These are phyloP conservation scores for Lithobates sylvaticus DNA, from an alignment of 2,797 vertebrate species.

Conservation along the genomic window DNA sequence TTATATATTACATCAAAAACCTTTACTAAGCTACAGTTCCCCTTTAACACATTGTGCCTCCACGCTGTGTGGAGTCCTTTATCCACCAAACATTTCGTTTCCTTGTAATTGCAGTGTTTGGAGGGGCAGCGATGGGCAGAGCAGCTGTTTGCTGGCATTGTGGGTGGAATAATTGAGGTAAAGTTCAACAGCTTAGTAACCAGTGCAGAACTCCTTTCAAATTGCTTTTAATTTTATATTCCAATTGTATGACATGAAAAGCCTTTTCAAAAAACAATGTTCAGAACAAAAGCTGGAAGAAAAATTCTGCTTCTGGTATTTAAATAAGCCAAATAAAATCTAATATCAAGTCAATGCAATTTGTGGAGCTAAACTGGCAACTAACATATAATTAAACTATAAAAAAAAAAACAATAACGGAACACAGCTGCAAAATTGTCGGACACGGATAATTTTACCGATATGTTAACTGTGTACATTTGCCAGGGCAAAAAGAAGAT, in stretches of 20 bases:
- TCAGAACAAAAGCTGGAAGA: constrained; percentile 35
- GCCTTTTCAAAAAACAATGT: constrained; percentile 19
- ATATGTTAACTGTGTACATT: background rate
- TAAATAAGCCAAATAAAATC: constrained; percentile 45
- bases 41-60: background rate
- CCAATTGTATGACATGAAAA: constrained; percentile 27
- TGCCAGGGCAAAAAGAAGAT: background rate
- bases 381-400: constrained; percentile 26
- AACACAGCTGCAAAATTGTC: constrained; percentile 35
- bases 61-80: background rate
- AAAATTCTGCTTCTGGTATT: constrained; percentile 27
- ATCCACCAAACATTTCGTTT: constrained; percentile 5
- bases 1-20: no score
- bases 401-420: constrained; percentile 26
- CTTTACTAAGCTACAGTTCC: no score
- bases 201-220: constrained; percentile 8
- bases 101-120: constrained; percentile 21
- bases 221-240: constrained; percentile 40
- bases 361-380: constrained; percentile 36
- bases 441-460: background rate
- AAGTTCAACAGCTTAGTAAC: constrained; percentile 21
- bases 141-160: background rate
- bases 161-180: constrained; percentile 10
- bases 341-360: constrained; percentile 53
- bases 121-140: background rate